Conservation (phyloP, 2,888 invertebrate species). For the Synergus umbraculus region DNA sequence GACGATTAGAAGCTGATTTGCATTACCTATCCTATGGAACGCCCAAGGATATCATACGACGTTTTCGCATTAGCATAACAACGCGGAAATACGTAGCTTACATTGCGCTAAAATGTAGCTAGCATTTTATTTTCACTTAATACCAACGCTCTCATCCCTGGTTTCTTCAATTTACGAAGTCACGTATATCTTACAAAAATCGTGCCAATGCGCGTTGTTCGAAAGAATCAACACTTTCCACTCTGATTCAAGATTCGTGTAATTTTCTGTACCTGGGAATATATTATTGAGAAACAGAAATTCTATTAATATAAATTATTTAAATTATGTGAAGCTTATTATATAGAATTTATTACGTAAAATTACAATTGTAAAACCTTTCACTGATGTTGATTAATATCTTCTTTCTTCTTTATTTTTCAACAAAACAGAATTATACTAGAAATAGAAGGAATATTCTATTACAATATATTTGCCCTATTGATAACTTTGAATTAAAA, state of each 20-base stretch:
- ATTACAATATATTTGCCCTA: background rate
- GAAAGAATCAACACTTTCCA: conserved; percentile 40
- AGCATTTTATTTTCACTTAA: conserved; percentile 33
- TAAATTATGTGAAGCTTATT: conserved; percentile 6
- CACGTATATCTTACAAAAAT: conserved; percentile 31
- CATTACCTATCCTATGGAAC: background rate
- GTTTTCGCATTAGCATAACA: conserved; percentile 39
- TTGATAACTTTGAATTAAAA: too few relatives aligned
- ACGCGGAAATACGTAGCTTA: conserved; percentile 40
- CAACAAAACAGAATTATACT: background rate
- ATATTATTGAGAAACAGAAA: background rate
- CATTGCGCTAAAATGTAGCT: conserved; percentile 34
- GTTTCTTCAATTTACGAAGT: conserved; percentile 46
- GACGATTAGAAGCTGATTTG: conserved; percentile 16
- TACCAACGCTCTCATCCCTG: conserved; percentile 27
- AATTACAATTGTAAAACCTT: background rate
- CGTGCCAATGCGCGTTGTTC: conserved; percentile 32
- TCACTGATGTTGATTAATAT: background rate
- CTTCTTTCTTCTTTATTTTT: background rate
- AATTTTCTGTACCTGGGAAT: conserved; percentile 7
- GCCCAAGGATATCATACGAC: conserved; percentile 40
- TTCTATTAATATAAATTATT: conserved; percentile 26
- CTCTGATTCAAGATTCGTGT: conserved; percentile 39
- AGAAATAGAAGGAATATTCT: background rate
- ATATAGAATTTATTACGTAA: background rate